A percentile compares a stretch with the other conserved stretches of the same genome.
These are phyloP conservation scores for Acrocyrtus sp. DNA, from an alignment of 2,888 invertebrate species.

Conservation along the genomic window DNA sequence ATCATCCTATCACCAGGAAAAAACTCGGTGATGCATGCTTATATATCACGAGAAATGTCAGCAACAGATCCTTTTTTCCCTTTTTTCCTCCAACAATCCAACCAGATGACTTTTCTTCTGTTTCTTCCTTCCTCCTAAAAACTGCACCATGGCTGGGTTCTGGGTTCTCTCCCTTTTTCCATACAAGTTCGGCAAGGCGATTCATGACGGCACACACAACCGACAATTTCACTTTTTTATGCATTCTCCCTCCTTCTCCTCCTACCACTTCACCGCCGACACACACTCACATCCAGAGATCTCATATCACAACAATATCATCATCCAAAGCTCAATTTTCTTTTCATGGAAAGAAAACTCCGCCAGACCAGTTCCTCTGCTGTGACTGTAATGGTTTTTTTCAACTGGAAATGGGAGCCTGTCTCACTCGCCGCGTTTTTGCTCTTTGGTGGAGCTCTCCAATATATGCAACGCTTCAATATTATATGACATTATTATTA, in stretches of 20 bases:
- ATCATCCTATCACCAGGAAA: background rate
- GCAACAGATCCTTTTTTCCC: constrained; percentile 41
- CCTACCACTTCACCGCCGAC: background rate
- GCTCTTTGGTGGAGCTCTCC: constrained; percentile 1
- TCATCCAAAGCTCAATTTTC: background rate
- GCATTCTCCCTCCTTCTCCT: constrained; percentile 1
- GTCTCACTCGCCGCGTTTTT: background rate
- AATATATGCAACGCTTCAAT: no score
- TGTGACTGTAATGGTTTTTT: no score
- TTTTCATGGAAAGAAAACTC: no score
- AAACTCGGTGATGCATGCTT: constrained; percentile 44
- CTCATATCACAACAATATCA: constrained; percentile 10
- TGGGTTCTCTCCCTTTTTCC: no score
- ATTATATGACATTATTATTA: constrained; percentile 16
- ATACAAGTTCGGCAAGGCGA: no score
- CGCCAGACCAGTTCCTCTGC: no score
- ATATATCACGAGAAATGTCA: constrained; percentile 47
- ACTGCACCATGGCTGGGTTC: no score
- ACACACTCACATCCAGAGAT: no score
- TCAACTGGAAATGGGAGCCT: no score
- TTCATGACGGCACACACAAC: background rate
- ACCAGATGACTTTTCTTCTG: constrained; percentile 34
- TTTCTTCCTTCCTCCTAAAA: no score
- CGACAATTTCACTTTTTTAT: constrained; percentile 3
- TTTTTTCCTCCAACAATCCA: constrained; percentile 9